Evolutionary conservation across 1,140 invertebrate genomes (phyloP).

Genomic region (Caenorhabditis inopinata): DNA sequence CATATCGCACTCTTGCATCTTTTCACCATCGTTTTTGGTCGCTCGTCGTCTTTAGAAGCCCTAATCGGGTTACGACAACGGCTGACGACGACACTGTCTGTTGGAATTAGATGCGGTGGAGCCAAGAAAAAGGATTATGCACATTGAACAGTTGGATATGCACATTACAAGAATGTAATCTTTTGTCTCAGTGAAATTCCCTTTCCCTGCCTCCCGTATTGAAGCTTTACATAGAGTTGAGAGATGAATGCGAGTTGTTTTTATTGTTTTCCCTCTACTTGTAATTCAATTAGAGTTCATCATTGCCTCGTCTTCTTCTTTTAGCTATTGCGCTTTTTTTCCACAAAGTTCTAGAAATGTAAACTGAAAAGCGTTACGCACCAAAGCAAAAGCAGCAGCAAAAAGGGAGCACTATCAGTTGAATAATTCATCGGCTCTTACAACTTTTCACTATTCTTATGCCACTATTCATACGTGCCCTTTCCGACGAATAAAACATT

Average conservation of each 20-base stretch:
- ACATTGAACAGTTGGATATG: neutral
- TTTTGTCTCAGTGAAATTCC: too few relatives aligned
- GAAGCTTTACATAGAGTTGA: too few relatives aligned
- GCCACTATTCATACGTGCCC: neutral
- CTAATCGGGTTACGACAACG: constrained; percentile 21
- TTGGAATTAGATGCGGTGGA: constrained; percentile 16
- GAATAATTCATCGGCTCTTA: constrained; percentile 23
- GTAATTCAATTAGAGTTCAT: constrained; percentile 13
- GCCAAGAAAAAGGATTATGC: constrained; percentile 26
- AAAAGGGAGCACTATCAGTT: constrained; percentile 16
- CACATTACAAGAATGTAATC: too few relatives aligned
- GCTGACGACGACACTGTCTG: constrained; percentile 19
- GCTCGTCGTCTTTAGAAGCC: constrained; percentile 3
- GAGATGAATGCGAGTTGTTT: neutral
- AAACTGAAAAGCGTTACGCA: neutral
- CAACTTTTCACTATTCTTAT: neutral
- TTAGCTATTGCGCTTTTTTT: neutral
- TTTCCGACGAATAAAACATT: too few relatives aligned
- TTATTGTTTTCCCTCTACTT: too few relatives aligned
- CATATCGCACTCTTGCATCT: constrained; percentile 27
- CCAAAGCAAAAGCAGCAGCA: neutral
- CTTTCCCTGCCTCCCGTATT: too few relatives aligned
- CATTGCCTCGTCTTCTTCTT: too few relatives aligned
- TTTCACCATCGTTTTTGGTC: constrained; percentile 24
- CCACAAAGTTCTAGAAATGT: neutral